Conservation (phyloP, 2,888 invertebrate genomes). For the Drosophila neotestacea region DNA sequence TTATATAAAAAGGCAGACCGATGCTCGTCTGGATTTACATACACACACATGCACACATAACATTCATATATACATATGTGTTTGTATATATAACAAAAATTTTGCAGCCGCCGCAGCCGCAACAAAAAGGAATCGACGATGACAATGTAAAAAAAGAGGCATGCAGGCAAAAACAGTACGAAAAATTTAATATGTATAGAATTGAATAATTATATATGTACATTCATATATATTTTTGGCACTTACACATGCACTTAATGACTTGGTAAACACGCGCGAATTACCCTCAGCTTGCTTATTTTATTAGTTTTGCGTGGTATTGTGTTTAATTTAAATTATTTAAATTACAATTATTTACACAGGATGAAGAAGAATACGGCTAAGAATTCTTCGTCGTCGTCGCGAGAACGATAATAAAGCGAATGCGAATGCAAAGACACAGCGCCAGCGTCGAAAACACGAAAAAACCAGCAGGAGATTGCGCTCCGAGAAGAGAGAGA, state of each 20-base stretch:
- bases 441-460: conserved; percentile 66
- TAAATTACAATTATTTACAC: conserved; percentile 83
- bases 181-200: conserved; percentile 53
- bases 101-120: conserved; percentile 52
- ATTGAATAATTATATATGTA: conserved; percentile 37
- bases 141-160: conserved; percentile 74
- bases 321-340: conserved; percentile 75
- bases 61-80: conserved; percentile 21
- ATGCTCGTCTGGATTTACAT: conserved; percentile 68
- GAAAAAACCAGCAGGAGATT: conserved; percentile 67
- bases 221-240: conserved; percentile 23
- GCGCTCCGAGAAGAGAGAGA: conserved; percentile 50
- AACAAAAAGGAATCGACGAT: conserved; percentile 71
- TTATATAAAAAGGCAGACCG: conserved; percentile 41
- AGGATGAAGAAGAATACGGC: conserved; percentile 81
- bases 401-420: conserved; percentile 78
- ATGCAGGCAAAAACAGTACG: conserved; percentile 46
- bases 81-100: conserved; percentile 55
- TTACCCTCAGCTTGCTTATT: conserved; percentile 53
- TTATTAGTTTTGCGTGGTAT: conserved; percentile 65
- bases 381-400: conserved; percentile 82
- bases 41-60: conserved; percentile 26
- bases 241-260: conserved; percentile 79
- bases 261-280: conserved; percentile 67
- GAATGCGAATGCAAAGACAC: conserved; percentile 72